phyloP scores from a whole-genome alignment of 1,140 invertebrate species.

The Drosophila guanche region DNA sequence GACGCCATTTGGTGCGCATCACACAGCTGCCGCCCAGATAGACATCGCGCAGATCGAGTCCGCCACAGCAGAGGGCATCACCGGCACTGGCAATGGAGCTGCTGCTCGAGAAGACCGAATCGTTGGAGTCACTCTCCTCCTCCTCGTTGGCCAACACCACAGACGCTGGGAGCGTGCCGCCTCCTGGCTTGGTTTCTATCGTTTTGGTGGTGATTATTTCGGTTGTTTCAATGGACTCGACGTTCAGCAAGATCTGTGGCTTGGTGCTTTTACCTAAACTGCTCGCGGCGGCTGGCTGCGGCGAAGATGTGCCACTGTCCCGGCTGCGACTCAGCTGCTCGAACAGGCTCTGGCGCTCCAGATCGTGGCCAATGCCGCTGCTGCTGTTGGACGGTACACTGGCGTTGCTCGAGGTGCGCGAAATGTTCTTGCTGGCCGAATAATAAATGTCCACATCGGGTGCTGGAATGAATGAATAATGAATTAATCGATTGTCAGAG shows the following conservation, averaged over 20 bases:
- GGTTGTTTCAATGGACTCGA: conserved; percentile 80
- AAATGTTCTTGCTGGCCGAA: conserved; percentile 76
- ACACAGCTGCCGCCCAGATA: conserved; percentile 97
- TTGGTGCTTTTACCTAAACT: conserved; percentile 58
- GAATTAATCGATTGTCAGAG: not conserved
- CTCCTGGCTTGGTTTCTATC: conserved; percentile 62
- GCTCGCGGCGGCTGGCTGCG: conserved; percentile 62
- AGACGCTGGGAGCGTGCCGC: not conserved
- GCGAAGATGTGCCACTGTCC: conserved; percentile 83
- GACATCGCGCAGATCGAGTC: conserved; percentile 74
- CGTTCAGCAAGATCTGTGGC: conserved; percentile 73
- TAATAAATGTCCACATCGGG: conserved; percentile 77
- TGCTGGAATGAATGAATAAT: conserved; percentile 19
- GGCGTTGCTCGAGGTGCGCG: conserved; percentile 79
- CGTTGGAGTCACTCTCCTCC: conserved; percentile 82
- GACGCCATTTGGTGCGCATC: conserved; percentile 96
- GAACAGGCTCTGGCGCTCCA: conserved; percentile 58
- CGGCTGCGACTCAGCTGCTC: conserved; percentile 70
- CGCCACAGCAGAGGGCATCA: conserved; percentile 55
- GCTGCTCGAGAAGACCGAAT: conserved; percentile 82
- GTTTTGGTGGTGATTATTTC: conserved; percentile 80
- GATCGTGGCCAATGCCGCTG: conserved; percentile 67
- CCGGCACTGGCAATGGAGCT: conserved; percentile 76
- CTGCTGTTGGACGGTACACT: conserved; percentile 79
- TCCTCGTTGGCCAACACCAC: conserved; percentile 45